A percentile compares a stretch with the other conserved stretches of the same genome.
Evolutionary conservation across 2,888 invertebrate species (phyloP).

Genomic region (Exocentrus adspersus): DNA sequence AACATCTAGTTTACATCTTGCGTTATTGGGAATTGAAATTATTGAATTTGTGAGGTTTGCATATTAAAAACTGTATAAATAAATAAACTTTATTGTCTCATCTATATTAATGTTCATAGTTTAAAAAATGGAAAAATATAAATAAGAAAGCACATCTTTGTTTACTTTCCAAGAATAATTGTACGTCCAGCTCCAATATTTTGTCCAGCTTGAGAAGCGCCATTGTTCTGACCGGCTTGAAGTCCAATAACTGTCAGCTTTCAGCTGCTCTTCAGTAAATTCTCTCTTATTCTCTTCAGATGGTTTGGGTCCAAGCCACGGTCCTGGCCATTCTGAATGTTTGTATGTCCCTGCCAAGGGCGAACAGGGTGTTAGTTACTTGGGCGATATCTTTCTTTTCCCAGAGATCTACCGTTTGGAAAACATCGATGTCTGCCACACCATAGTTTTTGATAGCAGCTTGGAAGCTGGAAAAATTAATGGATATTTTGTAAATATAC

Average conservation of each 20-base stretch:
- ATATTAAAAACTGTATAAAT: too few species aligned
- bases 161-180: slow-evolving; percentile 88
- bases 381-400: slow-evolving; percentile 92
- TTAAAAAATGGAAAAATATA: slow-evolving; percentile 28
- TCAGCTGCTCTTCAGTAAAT: slow-evolving; percentile 90
- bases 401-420: slow-evolving; percentile 97
- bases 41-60: too few species aligned
- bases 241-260: slow-evolving; percentile 91
- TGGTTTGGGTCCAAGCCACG: slow-evolving; percentile 93
- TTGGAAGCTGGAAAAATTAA: slow-evolving; percentile 79
- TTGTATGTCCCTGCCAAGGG: slow-evolving; percentile 74
- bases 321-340: slow-evolving; percentile 69
- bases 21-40: too few species aligned
- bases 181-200: slow-evolving; percentile 91
- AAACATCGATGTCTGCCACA: slow-evolving; percentile 89
- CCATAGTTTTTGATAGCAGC: slow-evolving; percentile 88
- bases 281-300: slow-evolving; percentile 94
- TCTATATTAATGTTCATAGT: slow-evolving; percentile 44
- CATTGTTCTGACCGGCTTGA: slow-evolving; percentile 96
- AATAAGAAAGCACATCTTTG: slow-evolving; percentile 7
- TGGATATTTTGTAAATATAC: too few species aligned
- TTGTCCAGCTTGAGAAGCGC: slow-evolving; percentile 91
- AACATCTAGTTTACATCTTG: too few species aligned
- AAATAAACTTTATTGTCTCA: slow-evolving; percentile 41
- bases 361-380: slow-evolving; percentile 86